Evolutionary conservation across 2,113 vertebrate species (phyloP).

Genomic region (Murina feae): DNA sequence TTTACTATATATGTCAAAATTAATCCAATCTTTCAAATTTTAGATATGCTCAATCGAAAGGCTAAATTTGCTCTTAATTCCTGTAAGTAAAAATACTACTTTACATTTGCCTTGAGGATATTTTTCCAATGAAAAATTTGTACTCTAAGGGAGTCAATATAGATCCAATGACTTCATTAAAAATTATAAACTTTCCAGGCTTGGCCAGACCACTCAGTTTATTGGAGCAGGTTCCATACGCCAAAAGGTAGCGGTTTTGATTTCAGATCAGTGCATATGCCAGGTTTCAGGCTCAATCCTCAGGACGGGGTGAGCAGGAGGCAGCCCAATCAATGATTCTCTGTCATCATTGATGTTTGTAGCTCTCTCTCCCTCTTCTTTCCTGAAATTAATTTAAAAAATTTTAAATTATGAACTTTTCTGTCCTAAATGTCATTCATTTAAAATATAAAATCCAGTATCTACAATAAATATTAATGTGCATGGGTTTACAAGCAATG

Average conservation of each 20-base stretch:
- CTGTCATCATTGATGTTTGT: background rate
- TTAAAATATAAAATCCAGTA: background rate
- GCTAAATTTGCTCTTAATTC: background rate
- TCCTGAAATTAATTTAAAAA: background rate
- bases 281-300: background rate
- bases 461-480: constrained; percentile 27
- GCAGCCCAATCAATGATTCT: too few species aligned
- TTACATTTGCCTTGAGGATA: constrained; percentile 32
- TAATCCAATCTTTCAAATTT: constrained; percentile 45
- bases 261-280: background rate
- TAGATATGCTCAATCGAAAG: background rate
- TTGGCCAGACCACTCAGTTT: background rate
- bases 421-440: background rate
- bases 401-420: background rate
- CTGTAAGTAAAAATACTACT: constrained; percentile 24
- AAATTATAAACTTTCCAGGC: background rate
- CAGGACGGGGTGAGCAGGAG: too few species aligned
- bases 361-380: background rate
- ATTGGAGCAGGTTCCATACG: background rate
- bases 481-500: background rate
- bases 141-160: background rate
- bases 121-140: background rate
- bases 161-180: background rate
- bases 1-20: constrained; percentile 40
- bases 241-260: background rate